A percentile compares a stretch with the other conserved stretches of the same genome.
Evolutionary conservation across 1,140 invertebrate genomes (phyloP).

Genomic region (Luehdorfia chinensis): DNA sequence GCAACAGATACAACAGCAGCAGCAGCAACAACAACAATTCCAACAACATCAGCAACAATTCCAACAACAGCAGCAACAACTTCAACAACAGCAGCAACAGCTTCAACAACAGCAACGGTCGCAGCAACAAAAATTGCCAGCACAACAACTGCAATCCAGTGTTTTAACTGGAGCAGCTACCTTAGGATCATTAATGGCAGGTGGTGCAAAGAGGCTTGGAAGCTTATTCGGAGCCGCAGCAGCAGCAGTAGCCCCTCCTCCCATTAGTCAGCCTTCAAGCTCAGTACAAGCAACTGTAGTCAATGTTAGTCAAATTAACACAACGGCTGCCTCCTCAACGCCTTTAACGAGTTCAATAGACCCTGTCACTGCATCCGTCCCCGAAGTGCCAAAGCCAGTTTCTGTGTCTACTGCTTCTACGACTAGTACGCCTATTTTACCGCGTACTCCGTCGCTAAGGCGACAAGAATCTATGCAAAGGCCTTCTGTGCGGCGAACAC

Average conservation of each 20-base stretch:
- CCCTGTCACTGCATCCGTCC: conserved; percentile 62
- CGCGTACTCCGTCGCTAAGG: conserved; percentile 59
- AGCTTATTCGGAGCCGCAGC: conserved; percentile 72
- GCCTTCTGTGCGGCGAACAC: conserved; percentile 62
- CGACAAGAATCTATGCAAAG: conserved; percentile 73
- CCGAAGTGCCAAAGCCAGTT: conserved; percentile 55
- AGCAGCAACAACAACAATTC: conserved; percentile 29
- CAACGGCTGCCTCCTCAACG: conserved; percentile 62
- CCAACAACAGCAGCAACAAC: conserved; percentile 35
- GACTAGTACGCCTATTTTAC: conserved; percentile 53
- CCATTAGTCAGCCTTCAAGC: conserved; percentile 37
- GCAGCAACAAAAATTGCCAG: conserved; percentile 45
- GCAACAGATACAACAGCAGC: conserved; percentile 18
- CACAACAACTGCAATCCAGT: conserved; percentile 62
- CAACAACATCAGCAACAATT: conserved; percentile 34
- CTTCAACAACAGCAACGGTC: conserved; percentile 49
- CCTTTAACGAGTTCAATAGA: conserved; percentile 62
- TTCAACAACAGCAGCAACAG: conserved; percentile 38
- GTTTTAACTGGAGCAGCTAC: conserved; percentile 70
- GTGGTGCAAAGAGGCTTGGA: conserved; percentile 72
- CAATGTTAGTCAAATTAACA: conserved; percentile 32
- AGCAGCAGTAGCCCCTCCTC: conserved; percentile 53
- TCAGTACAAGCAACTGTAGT: conserved; percentile 29
- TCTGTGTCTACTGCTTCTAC: conserved; percentile 54
- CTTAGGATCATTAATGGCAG: conserved; percentile 72